Conservation (phyloP, 2,797 vertebrate species). For the Gadopsis bispinosus region DNA sequence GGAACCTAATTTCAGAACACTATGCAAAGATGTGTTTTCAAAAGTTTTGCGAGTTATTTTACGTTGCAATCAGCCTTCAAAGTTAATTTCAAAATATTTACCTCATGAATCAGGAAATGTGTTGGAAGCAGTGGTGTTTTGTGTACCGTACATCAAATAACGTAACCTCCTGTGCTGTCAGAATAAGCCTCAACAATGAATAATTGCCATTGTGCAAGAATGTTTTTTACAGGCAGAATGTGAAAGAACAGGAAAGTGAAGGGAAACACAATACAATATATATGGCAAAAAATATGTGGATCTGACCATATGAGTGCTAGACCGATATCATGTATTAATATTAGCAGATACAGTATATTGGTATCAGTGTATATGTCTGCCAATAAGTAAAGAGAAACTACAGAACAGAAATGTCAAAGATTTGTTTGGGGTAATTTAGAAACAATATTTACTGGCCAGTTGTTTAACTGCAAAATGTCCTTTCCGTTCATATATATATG, state of each 20-base stretch:
- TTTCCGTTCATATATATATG: no score
- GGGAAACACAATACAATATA: not conserved
- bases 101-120: not conserved
- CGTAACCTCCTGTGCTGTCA: not conserved
- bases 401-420: not conserved
- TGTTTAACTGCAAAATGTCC: no score
- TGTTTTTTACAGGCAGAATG: not conserved
- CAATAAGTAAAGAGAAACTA: not conserved
- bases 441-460: no score
- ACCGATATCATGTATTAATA: not conserved
- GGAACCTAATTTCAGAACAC: constrained; percentile 17
- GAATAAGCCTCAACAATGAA: not conserved
- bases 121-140: not conserved
- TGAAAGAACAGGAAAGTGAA: not conserved
- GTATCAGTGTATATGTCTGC: not conserved
- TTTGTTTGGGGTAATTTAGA: not conserved
- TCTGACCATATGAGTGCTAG: not conserved
- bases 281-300: not conserved
- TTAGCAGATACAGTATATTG: not conserved
- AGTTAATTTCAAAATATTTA: constrained; percentile 13
- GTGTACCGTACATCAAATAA: not conserved
- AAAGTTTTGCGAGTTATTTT: not conserved
- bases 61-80: constrained; percentile 17
- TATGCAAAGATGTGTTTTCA: constrained; percentile 13
- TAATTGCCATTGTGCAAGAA: not conserved